These are phyloP conservation scores for Platycnemis pennipes DNA, from an alignment of 2,888 invertebrate genomes.

Conservation along the genomic window DNA sequence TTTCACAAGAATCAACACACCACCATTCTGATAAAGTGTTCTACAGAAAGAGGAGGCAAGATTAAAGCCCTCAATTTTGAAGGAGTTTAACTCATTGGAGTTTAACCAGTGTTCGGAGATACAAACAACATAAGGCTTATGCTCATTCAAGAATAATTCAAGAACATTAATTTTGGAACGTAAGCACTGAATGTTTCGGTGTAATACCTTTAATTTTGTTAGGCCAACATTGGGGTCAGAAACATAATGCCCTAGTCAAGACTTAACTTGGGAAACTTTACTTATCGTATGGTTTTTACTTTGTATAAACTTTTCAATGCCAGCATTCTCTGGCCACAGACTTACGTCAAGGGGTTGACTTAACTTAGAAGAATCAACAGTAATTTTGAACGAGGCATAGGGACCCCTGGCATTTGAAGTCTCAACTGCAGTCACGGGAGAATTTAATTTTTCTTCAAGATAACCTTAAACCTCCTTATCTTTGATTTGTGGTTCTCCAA, in stretches of 20 bases:
- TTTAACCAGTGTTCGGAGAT: neutral
- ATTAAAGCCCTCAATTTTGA: neutral
- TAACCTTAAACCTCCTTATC: conserved; percentile 11
- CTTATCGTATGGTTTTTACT: neutral
- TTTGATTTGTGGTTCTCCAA: conserved; percentile 6
- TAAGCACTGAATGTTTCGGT: neutral
- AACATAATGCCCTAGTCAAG: neutral
- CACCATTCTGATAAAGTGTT: neutral
- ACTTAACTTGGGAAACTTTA: neutral
- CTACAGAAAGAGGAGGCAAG: neutral
- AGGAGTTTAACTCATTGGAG: neutral
- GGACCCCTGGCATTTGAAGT: neutral
- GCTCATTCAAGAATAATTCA: neutral
- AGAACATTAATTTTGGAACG: neutral
- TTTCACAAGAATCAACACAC: neutral
- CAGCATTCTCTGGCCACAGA: no score
- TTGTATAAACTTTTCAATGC: conserved; percentile 1
- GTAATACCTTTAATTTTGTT: neutral
- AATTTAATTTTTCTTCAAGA: conserved; percentile 6
- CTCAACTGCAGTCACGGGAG: neutral
- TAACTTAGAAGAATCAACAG: no score
- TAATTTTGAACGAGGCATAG: no score
- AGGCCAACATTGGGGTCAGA: neutral
- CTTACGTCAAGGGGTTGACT: no score
- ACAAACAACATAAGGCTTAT: neutral